Percentiles rank a stretch among this genome's conserved stretches.
phyloP scores from a whole-genome alignment of 2,113 vertebrate species.

The Eretmochelys imbricata region DNA sequence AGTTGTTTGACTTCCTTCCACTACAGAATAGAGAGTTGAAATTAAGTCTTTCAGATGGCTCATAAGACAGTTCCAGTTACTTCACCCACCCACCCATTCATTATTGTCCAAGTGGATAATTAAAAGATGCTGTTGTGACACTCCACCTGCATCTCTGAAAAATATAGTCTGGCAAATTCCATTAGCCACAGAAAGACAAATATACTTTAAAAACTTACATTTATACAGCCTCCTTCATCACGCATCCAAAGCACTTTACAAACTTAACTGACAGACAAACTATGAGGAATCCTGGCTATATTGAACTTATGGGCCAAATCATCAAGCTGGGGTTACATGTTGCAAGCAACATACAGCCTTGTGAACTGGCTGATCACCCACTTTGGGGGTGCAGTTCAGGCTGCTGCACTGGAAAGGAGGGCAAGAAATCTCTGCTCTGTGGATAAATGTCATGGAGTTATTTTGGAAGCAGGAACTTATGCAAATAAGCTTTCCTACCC shows the following conservation, averaged over 20 bases:
- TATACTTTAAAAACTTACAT: not conserved
- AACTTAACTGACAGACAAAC: not conserved
- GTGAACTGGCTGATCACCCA: not conserved
- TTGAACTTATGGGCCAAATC: rapidly evolving
- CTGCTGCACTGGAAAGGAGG: not conserved
- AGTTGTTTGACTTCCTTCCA: not conserved
- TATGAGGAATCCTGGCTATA: not conserved
- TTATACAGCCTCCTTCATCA: not conserved
- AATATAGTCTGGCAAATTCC: not conserved
- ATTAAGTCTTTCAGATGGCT: not conserved
- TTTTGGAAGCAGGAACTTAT: not conserved
- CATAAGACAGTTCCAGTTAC: not conserved
- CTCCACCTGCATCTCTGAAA: not conserved
- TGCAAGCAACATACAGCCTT: not conserved
- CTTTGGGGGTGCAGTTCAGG: not conserved
- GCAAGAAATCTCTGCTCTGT: not conserved
- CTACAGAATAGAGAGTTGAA: not conserved
- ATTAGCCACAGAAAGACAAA: not conserved
- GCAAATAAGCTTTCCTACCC: rapidly evolving
- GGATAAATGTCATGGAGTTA: not conserved
- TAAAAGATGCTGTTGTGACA: not conserved
- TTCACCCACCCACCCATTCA: conserved; percentile 15
- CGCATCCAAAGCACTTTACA: not conserved
- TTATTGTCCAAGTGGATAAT: not conserved
- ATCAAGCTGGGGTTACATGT: not conserved